Evolutionary conservation across 2,797 vertebrate species (phyloP), one percentile per base, ranked within the genome.

Genomic region (Pangasius mekongensis): DNA sequence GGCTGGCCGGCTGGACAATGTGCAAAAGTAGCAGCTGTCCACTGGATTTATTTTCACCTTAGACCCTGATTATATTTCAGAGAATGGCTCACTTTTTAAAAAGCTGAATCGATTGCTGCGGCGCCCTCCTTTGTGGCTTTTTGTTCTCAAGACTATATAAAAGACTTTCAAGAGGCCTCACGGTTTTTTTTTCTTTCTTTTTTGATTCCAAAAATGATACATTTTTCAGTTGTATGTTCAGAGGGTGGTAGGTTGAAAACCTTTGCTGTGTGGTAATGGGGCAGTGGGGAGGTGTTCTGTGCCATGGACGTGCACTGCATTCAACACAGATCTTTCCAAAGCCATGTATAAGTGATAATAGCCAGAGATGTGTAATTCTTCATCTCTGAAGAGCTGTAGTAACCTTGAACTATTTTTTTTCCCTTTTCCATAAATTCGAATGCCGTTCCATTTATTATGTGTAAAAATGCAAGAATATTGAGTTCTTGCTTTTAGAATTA

Each of bases 21-120:
- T 73, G 74, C 84, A 81, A 81, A 90, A 90, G 77, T 66, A 90
- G 90, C 92, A 92, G 87, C 81, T 93, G 90, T 88, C 87, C 67
- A 60, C 76, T 82, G 81, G 89, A 90, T 93, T 91, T 90, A 90
- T 89, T 91, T 92, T 91, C 89, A 86, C 88, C 87, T 86, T 89
- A 80, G 84, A 74, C 74, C 90, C 91, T 82, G 85, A 87, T 90
- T 91, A 69, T 58, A 87, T 90, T 90, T 89, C 90, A 88, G 86
- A 76, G 83, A 89, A 64, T 87, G 80, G 84, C 91, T 85, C 58
- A 58, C 73, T 88, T 87, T 69, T 87, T 87, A 87, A 84, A 84
- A 89, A 78, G 82, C 83, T 54, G 47, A 91, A 67, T 77, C 73
- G 69, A 83, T 88, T 52, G 66, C 62, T 6, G 24, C 7, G n/a